Conservation (phyloP, 2,113 vertebrate genomes). For the Aspiorhynchus laticeps region DNA sequence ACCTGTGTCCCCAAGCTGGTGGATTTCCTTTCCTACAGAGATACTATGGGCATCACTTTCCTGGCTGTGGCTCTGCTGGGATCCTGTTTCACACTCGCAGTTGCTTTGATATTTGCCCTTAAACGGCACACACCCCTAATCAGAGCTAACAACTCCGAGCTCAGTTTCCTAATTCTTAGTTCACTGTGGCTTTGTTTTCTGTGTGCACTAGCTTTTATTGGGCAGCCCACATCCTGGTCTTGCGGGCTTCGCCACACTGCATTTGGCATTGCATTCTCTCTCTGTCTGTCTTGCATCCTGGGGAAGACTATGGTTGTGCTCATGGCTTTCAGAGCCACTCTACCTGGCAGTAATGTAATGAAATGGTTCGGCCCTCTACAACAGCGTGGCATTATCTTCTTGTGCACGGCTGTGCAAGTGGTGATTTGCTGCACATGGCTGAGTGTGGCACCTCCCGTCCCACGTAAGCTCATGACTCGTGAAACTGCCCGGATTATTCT, state of each 20-base stretch:
- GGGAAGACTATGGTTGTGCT: constrained; percentile 65
- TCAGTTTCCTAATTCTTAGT: constrained; percentile 69
- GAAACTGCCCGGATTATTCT: constrained; percentile 59
- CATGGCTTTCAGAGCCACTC: constrained; percentile 61
- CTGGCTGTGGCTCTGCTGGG: constrained; percentile 60
- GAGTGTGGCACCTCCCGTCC: constrained; percentile 53
- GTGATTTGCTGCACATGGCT: constrained; percentile 62
- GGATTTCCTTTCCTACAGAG: constrained; percentile 66
- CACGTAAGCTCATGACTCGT: constrained; percentile 45
- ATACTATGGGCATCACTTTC: constrained; percentile 63
- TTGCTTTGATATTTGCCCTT: constrained; percentile 57
- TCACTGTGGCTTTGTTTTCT: constrained; percentile 68
- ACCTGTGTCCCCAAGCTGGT: constrained; percentile 63
- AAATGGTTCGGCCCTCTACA: constrained; percentile 60
- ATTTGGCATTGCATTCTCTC: constrained; percentile 65
- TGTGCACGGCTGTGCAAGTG: constrained; percentile 60
- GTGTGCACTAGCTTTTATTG: constrained; percentile 66
- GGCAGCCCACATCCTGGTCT: constrained; percentile 62
- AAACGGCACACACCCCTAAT: constrained; percentile 64
- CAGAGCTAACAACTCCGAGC: constrained; percentile 66
- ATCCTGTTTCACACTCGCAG: constrained; percentile 54
- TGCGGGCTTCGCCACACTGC: constrained; percentile 67
- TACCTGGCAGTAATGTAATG: constrained; percentile 61
- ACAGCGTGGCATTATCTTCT: constrained; percentile 56
- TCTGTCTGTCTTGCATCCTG: constrained; percentile 68